Conservation (phyloP, 2,888 invertebrate species). For the Acrobasis consociella region DNA sequence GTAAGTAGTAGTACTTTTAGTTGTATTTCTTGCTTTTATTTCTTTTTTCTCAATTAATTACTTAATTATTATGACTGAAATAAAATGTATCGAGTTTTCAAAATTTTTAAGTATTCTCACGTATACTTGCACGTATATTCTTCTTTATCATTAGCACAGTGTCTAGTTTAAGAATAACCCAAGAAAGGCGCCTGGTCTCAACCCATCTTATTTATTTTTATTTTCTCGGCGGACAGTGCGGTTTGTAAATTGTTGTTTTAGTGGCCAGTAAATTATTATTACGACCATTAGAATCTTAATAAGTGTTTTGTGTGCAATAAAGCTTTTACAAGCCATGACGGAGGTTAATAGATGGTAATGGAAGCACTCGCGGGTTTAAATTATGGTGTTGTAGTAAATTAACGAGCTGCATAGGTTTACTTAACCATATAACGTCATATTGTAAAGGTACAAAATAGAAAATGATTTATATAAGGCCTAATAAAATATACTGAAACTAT, state of each 20-base stretch:
- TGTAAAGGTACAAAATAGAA: not conserved
- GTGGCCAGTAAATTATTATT: conserved; percentile 41
- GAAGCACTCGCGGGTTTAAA: conserved; percentile 19
- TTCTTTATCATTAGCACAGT: no score
- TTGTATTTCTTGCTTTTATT: no score
- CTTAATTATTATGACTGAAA: no score
- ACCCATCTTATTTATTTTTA: conserved; percentile 68
- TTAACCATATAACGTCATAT: not conserved
- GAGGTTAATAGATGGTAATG: conserved; percentile 24
- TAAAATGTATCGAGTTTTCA: no score
- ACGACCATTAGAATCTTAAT: conserved; percentile 25
- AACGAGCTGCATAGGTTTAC: conserved; percentile 9
- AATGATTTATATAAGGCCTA: no score
- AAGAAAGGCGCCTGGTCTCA: conserved; percentile 48
- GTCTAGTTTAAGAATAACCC: no score
- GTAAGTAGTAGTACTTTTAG: no score
- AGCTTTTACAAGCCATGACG: conserved; percentile 21
- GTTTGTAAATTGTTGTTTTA: conserved; percentile 54
- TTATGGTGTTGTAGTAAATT: conserved; percentile 18
- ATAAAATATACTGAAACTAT: no score
- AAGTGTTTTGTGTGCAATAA: conserved; percentile 23
- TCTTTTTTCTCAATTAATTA: no score
- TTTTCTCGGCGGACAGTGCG: conserved; percentile 51
- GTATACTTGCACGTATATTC: no score
- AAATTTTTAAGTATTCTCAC: no score